Evolutionary conservation across 2,888 invertebrate species (phyloP).

Genomic region (Drosophila longiperda): DNA sequence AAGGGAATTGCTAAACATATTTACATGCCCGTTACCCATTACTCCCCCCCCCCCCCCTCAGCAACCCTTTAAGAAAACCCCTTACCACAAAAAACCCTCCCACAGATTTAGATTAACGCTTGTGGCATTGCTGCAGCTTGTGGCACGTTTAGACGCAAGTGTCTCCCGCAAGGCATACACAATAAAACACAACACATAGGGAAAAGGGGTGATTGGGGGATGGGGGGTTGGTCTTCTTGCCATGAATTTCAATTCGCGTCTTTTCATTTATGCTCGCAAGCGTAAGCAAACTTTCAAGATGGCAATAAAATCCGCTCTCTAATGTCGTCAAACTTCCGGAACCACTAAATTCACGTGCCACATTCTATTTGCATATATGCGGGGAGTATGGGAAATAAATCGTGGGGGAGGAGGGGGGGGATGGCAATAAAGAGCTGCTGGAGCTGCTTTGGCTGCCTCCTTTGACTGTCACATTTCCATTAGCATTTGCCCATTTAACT

Average conservation of each 20-base stretch:
- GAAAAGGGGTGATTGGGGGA: neutral
- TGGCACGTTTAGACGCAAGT: conserved; percentile 52
- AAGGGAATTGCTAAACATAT: conserved; percentile 41
- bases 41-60: neutral
- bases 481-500: conserved; percentile 77
- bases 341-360: conserved; percentile 75
- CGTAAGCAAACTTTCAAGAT: conserved; percentile 76
- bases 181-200: conserved; percentile 45
- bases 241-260: conserved; percentile 77
- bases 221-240: conserved; percentile 4
- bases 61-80: neutral
- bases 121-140: conserved; percentile 48
- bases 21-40: conserved; percentile 46
- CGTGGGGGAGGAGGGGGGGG: neutral
- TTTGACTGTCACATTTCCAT: conserved; percentile 73
- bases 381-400: conserved; percentile 11
- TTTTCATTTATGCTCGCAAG: conserved; percentile 76
- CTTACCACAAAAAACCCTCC: conserved; percentile 2
- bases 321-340: conserved; percentile 73
- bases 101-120: conserved; percentile 61
- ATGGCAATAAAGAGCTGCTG: conserved; percentile 48
- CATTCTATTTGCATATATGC: conserved; percentile 62
- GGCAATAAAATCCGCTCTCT: conserved; percentile 72
- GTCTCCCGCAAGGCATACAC: conserved; percentile 28
- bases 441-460: conserved; percentile 28